Percentiles rank a stretch among this genome's conserved stretches.
Evolutionary conservation across 2,888 invertebrate species (phyloP).

Genomic region (Mechanitis messenoides): DNA sequence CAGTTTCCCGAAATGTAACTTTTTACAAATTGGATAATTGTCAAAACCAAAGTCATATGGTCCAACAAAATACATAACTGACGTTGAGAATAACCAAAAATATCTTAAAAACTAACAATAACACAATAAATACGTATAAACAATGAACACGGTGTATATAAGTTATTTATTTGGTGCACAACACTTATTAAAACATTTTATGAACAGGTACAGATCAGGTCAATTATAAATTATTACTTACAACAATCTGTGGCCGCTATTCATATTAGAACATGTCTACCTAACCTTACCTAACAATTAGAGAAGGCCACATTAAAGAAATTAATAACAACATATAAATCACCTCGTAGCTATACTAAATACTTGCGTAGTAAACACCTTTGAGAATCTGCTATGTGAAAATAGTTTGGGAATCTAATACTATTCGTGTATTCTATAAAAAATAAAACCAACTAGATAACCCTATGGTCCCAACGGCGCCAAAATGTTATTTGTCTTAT

Average conservation of each 20-base stretch:
- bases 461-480: constrained; percentile 7
- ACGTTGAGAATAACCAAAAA: background rate
- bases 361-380: too few species aligned
- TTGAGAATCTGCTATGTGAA: too few species aligned
- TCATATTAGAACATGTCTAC: constrained; percentile 12
- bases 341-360: background rate
- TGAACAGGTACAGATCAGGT: constrained; percentile 5
- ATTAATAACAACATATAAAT: constrained; percentile 13
- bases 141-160: constrained; percentile 18
- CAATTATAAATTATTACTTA: constrained; percentile 10
- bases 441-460: constrained; percentile 3
- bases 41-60: background rate
- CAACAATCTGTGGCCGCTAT: constrained; percentile 14
- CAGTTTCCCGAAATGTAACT: constrained; percentile 12
- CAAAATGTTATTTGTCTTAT: constrained; percentile 7
- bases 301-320: constrained; percentile 24
- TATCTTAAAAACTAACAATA: constrained; percentile 6
- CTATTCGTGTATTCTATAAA: background rate
- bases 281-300: constrained; percentile 8
- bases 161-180: constrained; percentile 18
- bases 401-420: background rate
- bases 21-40: background rate
- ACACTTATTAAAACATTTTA: constrained; percentile 7
- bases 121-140: constrained; percentile 9
- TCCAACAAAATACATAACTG: background rate